A percentile compares a stretch with the other conserved stretches of the same genome.
These are phyloP conservation scores for Agrotis ipsilon DNA, from an alignment of 2,888 invertebrate genomes.

Conservation along the genomic window DNA sequence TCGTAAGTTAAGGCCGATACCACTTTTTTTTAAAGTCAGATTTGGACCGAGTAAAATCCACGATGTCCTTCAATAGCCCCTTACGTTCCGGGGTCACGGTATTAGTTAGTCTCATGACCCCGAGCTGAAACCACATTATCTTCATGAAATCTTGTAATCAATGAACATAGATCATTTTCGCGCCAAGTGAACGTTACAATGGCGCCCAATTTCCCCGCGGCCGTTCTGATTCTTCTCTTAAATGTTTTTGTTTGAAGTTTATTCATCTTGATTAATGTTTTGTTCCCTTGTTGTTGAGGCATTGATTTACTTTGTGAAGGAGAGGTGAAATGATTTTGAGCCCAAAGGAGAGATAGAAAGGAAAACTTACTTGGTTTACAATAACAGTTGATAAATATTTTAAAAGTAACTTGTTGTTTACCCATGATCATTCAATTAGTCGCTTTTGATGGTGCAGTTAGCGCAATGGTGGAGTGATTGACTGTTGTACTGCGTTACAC, in stretches of 20 bases:
- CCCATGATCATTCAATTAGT: too few relatives aligned
- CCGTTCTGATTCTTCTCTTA: slow-evolving; percentile 35
- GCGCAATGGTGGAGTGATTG: too few relatives aligned
- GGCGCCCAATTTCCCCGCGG: slow-evolving; percentile 34
- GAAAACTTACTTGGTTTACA: too few relatives aligned
- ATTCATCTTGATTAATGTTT: slow-evolving; percentile 39
- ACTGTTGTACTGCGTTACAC: too few relatives aligned
- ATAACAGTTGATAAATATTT: too few relatives aligned
- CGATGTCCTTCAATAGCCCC: too few relatives aligned
- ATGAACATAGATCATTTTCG: slow-evolving; percentile 42
- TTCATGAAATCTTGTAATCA: slow-evolving; percentile 13
- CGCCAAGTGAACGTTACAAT: slow-evolving; percentile 34
- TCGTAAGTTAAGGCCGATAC: background rate
- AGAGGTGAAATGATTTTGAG: slow-evolving; percentile 15
- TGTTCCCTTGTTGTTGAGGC: background rate
- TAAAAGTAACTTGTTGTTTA: too few relatives aligned
- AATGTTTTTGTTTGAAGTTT: slow-evolving; percentile 27
- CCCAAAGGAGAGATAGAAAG: background rate
- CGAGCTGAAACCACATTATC: background rate
- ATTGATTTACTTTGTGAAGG: slow-evolving; percentile 8
- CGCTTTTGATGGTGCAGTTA: too few relatives aligned
- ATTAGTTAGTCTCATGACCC: too few relatives aligned
- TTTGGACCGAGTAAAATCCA: too few relatives aligned
- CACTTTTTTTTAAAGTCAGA: too few relatives aligned
- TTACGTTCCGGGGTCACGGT: too few relatives aligned